A percentile compares a stretch with the other conserved stretches of the same genome.
These are phyloP conservation scores for Diploptera punctata DNA, from an alignment of 2,888 invertebrate species.

Conservation along the genomic window DNA sequence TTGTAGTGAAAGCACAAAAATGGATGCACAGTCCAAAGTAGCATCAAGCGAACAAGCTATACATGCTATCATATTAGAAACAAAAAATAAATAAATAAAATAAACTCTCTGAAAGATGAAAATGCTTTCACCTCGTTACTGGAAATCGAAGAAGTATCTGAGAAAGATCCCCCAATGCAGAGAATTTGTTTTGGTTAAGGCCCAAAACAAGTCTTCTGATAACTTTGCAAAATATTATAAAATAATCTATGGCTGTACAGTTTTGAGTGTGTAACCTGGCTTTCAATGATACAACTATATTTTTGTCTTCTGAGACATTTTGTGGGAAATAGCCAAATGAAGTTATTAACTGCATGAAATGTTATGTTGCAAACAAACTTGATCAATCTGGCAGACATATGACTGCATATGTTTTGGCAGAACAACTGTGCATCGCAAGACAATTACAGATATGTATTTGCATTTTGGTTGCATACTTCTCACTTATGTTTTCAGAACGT, in stretches of 20 bases:
- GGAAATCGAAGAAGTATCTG: conserved; percentile 20
- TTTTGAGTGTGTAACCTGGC: conserved; percentile 22
- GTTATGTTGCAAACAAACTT: conserved; percentile 18
- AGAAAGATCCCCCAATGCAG: conserved; percentile 5
- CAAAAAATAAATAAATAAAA: too few relatives aligned
- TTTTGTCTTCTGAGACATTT: conserved; percentile 7
- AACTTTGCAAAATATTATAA: conserved; percentile 13
- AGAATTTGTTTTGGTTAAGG: conserved; percentile 5
- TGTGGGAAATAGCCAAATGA: conserved; percentile 18
- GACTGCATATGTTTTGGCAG: conserved; percentile 12
- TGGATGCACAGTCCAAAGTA: conserved; percentile 19
- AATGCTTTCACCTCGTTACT: not conserved
- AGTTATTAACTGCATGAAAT: conserved; percentile 21
- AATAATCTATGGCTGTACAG: conserved; percentile 13
- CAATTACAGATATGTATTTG: conserved; percentile 11
- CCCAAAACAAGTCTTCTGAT: conserved; percentile 6
- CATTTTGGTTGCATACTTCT: conserved; percentile 12
- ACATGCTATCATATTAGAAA: not conserved
- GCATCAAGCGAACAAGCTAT: not conserved
- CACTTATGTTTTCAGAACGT: not conserved
- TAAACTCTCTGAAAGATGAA: conserved; percentile 1
- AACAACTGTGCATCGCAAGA: conserved; percentile 11
- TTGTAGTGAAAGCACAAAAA: conserved; percentile 7
- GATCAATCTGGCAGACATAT: conserved; percentile 17
- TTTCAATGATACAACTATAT: conserved; percentile 2